A percentile compares a stretch with the other conserved stretches of the same genome.
Evolutionary conservation across 2,888 invertebrate genomes (phyloP).

Genomic region (Rhyacophila evoluta): DNA sequence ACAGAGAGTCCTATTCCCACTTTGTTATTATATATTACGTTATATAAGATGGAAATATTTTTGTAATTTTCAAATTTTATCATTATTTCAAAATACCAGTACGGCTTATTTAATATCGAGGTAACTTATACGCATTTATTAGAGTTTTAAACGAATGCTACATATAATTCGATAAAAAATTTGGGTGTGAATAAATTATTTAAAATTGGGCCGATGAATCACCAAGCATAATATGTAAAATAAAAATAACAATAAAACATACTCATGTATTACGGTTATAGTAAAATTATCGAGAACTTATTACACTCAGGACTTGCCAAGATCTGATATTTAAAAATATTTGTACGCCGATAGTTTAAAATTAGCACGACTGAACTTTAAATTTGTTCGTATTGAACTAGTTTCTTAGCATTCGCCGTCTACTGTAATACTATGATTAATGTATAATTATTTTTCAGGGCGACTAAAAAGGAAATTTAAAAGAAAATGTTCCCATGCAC

Average conservation of each 20-base stretch:
- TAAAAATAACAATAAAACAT: background rate
- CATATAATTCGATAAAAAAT: no score
- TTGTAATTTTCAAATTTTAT: no score
- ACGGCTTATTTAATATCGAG: no score
- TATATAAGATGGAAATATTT: no score
- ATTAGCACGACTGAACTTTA: background rate
- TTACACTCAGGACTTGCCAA: background rate
- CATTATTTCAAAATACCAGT: no score
- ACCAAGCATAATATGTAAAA: background rate
- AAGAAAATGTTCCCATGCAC: background rate
- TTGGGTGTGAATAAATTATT: no score
- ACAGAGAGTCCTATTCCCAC: no score
- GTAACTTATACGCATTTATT: no score
- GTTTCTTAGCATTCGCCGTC: background rate
- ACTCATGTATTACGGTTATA: background rate
- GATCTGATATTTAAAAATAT: background rate
- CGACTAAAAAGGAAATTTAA: slow-evolving; percentile 14
- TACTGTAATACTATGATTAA: background rate
- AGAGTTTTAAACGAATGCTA: no score
- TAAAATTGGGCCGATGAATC: no score
- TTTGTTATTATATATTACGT: no score
- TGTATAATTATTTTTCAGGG: slow-evolving; percentile 8
- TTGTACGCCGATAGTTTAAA: background rate
- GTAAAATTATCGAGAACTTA: background rate
- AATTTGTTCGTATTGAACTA: background rate